A percentile compares a stretch with the other conserved stretches of the same genome.
These are phyloP conservation scores for Seira musarum DNA, from an alignment of 2,888 invertebrate species.

Conservation along the genomic window DNA sequence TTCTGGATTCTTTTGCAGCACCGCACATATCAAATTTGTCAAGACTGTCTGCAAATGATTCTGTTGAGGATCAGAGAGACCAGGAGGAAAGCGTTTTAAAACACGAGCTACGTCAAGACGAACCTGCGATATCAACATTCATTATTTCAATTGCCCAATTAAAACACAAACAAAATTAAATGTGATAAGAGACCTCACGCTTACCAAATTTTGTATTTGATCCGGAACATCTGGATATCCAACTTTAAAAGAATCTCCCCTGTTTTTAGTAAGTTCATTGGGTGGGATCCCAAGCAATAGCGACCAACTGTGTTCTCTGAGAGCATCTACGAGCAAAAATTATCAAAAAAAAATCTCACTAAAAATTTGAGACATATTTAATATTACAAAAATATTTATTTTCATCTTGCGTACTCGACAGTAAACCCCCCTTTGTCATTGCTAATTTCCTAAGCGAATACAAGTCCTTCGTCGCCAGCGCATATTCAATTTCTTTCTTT, in stretches of 20 bases:
- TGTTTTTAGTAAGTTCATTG: conserved; percentile 52
- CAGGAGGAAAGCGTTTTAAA: conserved; percentile 68
- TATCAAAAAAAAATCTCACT: conserved; percentile 20
- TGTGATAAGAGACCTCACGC: too few relatives aligned
- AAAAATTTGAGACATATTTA: background rate
- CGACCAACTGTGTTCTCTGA: conserved; percentile 65
- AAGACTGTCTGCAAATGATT: conserved; percentile 66
- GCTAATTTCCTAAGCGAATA: conserved; percentile 56
- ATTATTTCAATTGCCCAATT: too few relatives aligned
- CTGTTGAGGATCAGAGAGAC: conserved; percentile 66
- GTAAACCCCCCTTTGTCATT: conserved; percentile 63
- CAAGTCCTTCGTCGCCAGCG: conserved; percentile 38
- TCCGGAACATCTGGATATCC: conserved; percentile 60
- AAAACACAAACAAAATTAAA: too few relatives aligned
- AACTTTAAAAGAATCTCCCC: conserved; percentile 51
- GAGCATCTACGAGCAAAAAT: conserved; percentile 59
- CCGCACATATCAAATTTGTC: conserved; percentile 64
- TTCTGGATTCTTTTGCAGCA: conserved; percentile 63
- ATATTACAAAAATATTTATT: background rate
- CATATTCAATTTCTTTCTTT: conserved; percentile 57
- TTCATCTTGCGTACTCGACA: conserved; percentile 66
- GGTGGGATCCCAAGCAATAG: conserved; percentile 62
- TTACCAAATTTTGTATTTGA: conserved; percentile 65
- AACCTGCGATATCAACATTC: conserved; percentile 57
- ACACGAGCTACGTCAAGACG: conserved; percentile 66